phyloP scores from a whole-genome alignment of 1,140 invertebrate genomes.

The Drosophila hydei region DNA sequence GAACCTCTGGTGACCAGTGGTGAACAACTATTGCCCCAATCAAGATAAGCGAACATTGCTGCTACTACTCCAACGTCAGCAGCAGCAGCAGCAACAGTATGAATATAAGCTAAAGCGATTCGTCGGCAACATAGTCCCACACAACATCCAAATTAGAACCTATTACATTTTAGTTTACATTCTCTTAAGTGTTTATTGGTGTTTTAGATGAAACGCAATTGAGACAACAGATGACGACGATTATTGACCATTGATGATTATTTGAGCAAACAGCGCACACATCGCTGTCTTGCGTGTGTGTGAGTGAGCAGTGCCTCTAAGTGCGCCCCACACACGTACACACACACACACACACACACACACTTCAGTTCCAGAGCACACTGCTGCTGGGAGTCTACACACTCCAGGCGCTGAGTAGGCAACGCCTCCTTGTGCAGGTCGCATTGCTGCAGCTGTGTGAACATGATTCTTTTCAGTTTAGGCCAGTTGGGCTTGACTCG shows the following conservation, averaged over 20 bases:
- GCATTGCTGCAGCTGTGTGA: constrained; percentile 3
- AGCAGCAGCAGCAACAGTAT: constrained; percentile 48
- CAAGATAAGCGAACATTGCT: constrained; percentile 68
- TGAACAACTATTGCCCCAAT: constrained; percentile 76
- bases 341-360: neutral
- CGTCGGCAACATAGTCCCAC: constrained; percentile 76
- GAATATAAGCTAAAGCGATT: constrained; percentile 66
- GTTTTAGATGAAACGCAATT: constrained; percentile 84
- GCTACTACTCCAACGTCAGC: constrained; percentile 45
- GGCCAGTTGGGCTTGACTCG: constrained; percentile 10
- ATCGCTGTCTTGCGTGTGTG: constrained; percentile 22
- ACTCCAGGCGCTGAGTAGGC: neutral
- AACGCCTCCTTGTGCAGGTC: neutral
- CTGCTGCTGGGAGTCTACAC: constrained; percentile 5
- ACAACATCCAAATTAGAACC: constrained; percentile 76
- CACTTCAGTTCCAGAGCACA: constrained; percentile 35
- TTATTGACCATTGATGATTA: constrained; percentile 67
- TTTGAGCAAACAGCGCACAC: constrained; percentile 35
- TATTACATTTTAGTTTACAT: constrained; percentile 83
- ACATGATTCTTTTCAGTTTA: constrained; percentile 18
- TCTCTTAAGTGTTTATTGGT: constrained; percentile 79
- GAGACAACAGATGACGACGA: constrained; percentile 81
- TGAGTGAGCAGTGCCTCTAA: constrained; percentile 1
- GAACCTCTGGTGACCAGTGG: constrained; percentile 84
- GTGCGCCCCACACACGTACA: neutral